Percentiles rank a stretch among this genome's conserved stretches.
These are phyloP conservation scores for Potamarius usumacintae DNA, from an alignment of 2,113 vertebrate genomes.

Conservation along the genomic window DNA sequence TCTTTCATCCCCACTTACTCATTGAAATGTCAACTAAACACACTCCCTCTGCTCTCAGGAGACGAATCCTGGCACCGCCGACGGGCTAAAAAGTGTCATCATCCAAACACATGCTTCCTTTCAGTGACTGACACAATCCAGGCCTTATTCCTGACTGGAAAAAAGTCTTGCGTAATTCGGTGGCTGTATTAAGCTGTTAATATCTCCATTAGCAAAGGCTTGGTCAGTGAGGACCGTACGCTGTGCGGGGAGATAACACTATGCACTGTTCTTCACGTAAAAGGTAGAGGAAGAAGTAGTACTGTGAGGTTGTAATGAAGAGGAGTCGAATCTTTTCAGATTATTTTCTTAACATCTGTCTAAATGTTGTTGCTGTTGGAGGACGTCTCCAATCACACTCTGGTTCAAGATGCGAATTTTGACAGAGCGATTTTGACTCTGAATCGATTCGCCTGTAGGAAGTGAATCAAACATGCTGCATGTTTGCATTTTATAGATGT, in stretches of 20 bases:
- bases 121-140: neutral
- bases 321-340: neutral
- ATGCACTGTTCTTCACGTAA: neutral
- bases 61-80: neutral
- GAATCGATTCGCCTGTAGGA: neutral
- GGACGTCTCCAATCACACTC: neutral
- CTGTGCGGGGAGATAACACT: neutral
- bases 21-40: conserved; percentile 15
- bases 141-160: conserved; percentile 13
- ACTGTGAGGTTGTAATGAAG: neutral
- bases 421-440: neutral
- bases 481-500: neutral
- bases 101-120: neutral
- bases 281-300: too few relatives aligned
- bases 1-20: conserved; percentile 7
- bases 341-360: neutral
- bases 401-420: neutral
- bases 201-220: conserved; percentile 3
- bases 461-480: neutral
- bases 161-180: neutral
- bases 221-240: neutral
- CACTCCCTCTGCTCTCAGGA: neutral
- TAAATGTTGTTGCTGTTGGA: neutral
- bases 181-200: neutral
- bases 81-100: neutral